phyloP scores from a whole-genome alignment of 2,888 invertebrate species.

The Pimpla rufipes region DNA sequence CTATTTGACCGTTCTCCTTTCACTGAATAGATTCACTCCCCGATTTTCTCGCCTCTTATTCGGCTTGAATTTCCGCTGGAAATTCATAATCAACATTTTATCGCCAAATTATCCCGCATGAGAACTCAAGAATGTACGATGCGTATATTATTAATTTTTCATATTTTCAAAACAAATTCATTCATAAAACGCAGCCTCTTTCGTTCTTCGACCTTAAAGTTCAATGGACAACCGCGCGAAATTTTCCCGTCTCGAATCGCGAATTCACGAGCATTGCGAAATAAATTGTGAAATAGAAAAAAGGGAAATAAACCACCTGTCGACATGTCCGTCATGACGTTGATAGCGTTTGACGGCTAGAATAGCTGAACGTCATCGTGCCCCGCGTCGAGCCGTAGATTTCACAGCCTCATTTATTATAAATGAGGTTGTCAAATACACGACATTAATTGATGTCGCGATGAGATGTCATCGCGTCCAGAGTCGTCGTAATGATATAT shows the following conservation, averaged over 20 bases:
- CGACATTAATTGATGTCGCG: neutral
- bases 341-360: neutral
- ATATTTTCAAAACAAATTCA: too few relatives aligned
- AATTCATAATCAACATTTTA: neutral
- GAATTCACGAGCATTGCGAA: neutral
- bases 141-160: too few relatives aligned
- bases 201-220: too few relatives aligned
- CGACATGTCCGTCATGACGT: neutral
- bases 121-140: too few relatives aligned
- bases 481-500: neutral
- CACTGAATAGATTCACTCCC: constrained; percentile 23
- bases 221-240: too few relatives aligned
- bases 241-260: too few relatives aligned
- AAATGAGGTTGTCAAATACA: neutral
- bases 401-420: constrained; percentile 1
- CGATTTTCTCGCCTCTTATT: constrained; percentile 14
- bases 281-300: neutral
- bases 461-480: neutral
- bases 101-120: neutral
- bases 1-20: constrained; percentile 57
- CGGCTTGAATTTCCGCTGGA: neutral
- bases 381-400: neutral
- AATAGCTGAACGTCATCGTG: neutral
- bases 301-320: neutral
- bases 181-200: too few relatives aligned